A percentile compares a stretch with the other conserved stretches of the same genome.
Conservation (phyloP, 2,113 vertebrate species). For the Octodon degus region DNA sequence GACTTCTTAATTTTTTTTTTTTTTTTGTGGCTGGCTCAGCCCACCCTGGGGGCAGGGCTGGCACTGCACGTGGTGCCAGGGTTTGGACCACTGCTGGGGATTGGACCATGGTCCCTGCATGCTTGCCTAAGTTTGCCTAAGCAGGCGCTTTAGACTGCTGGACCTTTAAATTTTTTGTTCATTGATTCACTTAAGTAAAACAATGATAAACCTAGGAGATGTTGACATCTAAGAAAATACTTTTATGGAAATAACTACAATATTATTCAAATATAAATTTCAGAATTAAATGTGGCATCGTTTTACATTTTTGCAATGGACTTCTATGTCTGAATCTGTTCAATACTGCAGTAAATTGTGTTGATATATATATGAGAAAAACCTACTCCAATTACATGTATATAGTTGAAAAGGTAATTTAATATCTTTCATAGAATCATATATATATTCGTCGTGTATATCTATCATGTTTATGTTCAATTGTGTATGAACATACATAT, state of each 20-base stretch:
- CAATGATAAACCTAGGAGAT: not conserved
- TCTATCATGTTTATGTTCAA: not conserved
- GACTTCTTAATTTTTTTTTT: not conserved
- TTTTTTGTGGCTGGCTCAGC: no score
- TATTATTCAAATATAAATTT: slow-evolving; percentile 26
- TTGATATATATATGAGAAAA: not conserved
- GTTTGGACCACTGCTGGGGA: no score
- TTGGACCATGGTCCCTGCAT: no score
- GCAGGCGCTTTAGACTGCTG: no score
- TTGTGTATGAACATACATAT: not conserved
- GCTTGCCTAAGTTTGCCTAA: no score
- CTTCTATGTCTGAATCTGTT: not conserved
- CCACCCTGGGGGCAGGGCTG: no score
- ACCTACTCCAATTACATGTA: not conserved
- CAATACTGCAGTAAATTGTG: not conserved
- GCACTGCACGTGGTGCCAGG: no score
- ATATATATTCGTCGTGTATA: not conserved
- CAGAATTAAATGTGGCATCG: not conserved
- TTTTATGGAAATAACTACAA: not conserved
- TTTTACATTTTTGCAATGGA: not conserved
- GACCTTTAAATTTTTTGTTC: not conserved
- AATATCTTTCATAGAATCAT: not conserved
- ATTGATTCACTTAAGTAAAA: not conserved
- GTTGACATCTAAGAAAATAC: not conserved
- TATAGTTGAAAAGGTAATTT: not conserved